Percentiles rank a stretch among this genome's conserved stretches.
Evolutionary conservation across 2,888 invertebrate species (phyloP).

Genomic region (Lysandra bellargus): DNA sequence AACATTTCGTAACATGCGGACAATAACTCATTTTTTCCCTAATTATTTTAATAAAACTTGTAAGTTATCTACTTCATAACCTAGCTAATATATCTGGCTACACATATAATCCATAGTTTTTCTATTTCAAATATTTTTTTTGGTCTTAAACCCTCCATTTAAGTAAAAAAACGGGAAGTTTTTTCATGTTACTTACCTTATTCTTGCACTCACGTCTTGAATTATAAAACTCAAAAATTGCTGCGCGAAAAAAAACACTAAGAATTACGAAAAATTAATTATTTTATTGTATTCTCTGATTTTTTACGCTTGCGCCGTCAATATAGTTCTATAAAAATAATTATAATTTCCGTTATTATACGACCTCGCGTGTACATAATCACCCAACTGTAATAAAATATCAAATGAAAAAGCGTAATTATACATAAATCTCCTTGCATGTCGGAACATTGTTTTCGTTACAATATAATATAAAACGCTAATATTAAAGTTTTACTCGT

Average conservation of each 20-base stretch:
- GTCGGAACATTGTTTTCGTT: conserved; percentile 27
- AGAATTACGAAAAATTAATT: background rate
- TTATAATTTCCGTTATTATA: conserved; percentile 20
- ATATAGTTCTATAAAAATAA: conserved; percentile 20
- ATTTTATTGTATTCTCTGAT: background rate
- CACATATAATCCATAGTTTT: too few relatives aligned
- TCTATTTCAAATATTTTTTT: too few relatives aligned
- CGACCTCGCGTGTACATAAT: conserved; percentile 31
- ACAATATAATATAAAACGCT: background rate
- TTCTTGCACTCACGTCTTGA: too few relatives aligned
- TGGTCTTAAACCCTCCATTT: too few relatives aligned
- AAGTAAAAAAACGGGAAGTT: too few relatives aligned
- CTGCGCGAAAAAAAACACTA: background rate
- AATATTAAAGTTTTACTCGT: background rate
- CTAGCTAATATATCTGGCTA: too few relatives aligned
- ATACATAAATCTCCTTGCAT: conserved; percentile 30
- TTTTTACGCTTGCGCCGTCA: background rate
- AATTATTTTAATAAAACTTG: too few relatives aligned
- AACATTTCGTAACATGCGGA: too few relatives aligned
- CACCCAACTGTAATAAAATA: conserved; percentile 29
- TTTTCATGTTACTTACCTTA: too few relatives aligned
- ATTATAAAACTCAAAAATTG: background rate
- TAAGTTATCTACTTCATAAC: too few relatives aligned
- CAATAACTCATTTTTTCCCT: too few relatives aligned
- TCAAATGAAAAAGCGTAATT: conserved; percentile 30